These are phyloP conservation scores for Scelioninae gen. 1 DNA, from an alignment of 2,888 invertebrate genomes.

Conservation along the genomic window DNA sequence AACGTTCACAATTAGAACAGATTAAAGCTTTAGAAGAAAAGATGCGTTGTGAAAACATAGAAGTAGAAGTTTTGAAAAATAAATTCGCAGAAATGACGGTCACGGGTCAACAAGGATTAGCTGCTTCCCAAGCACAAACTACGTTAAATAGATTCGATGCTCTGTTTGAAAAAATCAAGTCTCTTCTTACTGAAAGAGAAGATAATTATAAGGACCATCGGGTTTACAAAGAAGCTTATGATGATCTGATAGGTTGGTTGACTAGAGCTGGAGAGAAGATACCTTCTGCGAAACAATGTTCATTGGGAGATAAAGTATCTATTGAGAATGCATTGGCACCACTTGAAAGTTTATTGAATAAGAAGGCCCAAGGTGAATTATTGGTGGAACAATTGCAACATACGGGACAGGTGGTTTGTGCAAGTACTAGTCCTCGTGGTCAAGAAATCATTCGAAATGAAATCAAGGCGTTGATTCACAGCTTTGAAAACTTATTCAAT, in stretches of 20 bases:
- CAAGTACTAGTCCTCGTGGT: slow-evolving; percentile 92
- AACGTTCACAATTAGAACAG: slow-evolving; percentile 93
- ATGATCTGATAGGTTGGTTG: slow-evolving; percentile 95
- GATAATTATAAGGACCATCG: slow-evolving; percentile 95
- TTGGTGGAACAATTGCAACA: slow-evolving; percentile 94
- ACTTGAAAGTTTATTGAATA: slow-evolving; percentile 93
- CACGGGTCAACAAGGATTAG: slow-evolving; percentile 93
- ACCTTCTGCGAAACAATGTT: slow-evolving; percentile 93
- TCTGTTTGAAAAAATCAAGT: slow-evolving; percentile 90
- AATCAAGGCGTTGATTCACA: slow-evolving; percentile 92
- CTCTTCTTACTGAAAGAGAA: slow-evolving; percentile 90
- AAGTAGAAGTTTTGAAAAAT: slow-evolving; percentile 93
- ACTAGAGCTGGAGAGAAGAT: slow-evolving; percentile 94
- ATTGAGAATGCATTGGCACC: slow-evolving; percentile 95
- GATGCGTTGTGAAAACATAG: slow-evolving; percentile 94
- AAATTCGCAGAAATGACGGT: slow-evolving; percentile 94
- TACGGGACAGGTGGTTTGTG: slow-evolving; percentile 93
- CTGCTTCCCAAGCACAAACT: slow-evolving; percentile 92
- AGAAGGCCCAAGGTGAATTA: slow-evolving; percentile 95
- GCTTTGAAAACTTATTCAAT: slow-evolving; percentile 92
- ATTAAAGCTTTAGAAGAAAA: slow-evolving; percentile 94
- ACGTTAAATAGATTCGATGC: slow-evolving; percentile 88
- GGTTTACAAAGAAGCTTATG: slow-evolving; percentile 95
- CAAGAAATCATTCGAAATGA: slow-evolving; percentile 93
- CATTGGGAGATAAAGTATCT: slow-evolving; percentile 93